These are phyloP conservation scores for Grallaria varia DNA, from an alignment of 2,113 vertebrate genomes.

Conservation along the genomic window DNA sequence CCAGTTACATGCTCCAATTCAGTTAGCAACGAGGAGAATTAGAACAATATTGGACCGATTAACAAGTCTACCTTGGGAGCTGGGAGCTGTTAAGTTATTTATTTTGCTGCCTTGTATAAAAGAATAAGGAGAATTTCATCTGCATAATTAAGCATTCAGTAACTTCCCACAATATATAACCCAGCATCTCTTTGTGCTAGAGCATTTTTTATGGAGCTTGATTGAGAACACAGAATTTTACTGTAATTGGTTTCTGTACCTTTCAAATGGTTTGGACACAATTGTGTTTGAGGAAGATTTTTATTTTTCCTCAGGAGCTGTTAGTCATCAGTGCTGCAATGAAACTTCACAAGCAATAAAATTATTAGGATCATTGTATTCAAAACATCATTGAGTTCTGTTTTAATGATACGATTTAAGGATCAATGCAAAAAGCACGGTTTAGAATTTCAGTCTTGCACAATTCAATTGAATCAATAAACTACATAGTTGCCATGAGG, in stretches of 20 bases:
- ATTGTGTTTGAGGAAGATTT: background rate
- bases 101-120: slow-evolving; percentile 65
- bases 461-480: slow-evolving; percentile 66
- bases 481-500: slow-evolving; percentile 6
- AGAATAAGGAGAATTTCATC: slow-evolving; percentile 67
- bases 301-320: background rate
- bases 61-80: slow-evolving; percentile 72
- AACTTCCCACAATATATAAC: slow-evolving; percentile 58
- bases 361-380: slow-evolving; percentile 1
- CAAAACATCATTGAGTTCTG: background rate
- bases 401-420: slow-evolving; percentile 50
- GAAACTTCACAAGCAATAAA: background rate
- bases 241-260: slow-evolving; percentile 41
- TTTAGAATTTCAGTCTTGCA: slow-evolving; percentile 59
- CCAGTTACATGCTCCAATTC: slow-evolving; percentile 69
- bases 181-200: background rate
- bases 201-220: background rate
- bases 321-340: background rate
- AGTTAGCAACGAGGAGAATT: slow-evolving; percentile 73
- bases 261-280: slow-evolving; percentile 1
- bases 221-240: slow-evolving; percentile 25
- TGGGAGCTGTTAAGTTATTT: slow-evolving; percentile 71
- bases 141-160: slow-evolving; percentile 62
- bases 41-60: slow-evolving; percentile 73
- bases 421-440: slow-evolving; percentile 43